These are phyloP conservation scores for Pelecanoides urinatrix DNA, from an alignment of 2,113 vertebrate genomes.

Conservation along the genomic window DNA sequence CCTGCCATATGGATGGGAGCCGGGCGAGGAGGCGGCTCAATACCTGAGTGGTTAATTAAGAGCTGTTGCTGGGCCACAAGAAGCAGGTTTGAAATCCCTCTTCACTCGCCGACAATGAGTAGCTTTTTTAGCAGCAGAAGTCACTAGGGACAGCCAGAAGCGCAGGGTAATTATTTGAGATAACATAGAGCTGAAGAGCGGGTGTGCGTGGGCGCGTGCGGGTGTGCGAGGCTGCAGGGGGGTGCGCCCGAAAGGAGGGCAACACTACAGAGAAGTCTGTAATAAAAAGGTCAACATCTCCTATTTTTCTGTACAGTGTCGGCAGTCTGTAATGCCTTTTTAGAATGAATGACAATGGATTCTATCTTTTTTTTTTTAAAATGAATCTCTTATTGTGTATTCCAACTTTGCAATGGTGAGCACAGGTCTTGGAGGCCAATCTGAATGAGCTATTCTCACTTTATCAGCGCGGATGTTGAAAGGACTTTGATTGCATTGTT, in stretches of 20 bases:
- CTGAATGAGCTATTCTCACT: constrained; percentile 87
- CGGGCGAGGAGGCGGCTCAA: constrained; percentile 87
- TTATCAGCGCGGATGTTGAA: constrained; percentile 79
- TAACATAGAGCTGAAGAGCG: constrained; percentile 88
- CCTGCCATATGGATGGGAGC: constrained; percentile 93
- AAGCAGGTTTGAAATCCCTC: constrained; percentile 92
- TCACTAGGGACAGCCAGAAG: constrained; percentile 91
- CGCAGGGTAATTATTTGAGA: constrained; percentile 97
- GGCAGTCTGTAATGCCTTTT: constrained; percentile 86
- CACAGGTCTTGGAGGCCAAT: constrained; percentile 74
- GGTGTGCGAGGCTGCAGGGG: constrained; percentile 37
- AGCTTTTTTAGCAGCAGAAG: constrained; percentile 85
- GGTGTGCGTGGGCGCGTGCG: constrained; percentile 48
- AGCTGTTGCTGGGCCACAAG: constrained; percentile 93
- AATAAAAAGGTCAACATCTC: constrained; percentile 94
- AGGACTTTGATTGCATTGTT: constrained; percentile 85
- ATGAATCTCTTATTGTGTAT: constrained; percentile 89
- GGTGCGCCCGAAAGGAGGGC: constrained; percentile 76
- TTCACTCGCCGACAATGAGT: constrained; percentile 84
- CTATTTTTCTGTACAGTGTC: constrained; percentile 85
- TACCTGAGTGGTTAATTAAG: constrained; percentile 99
- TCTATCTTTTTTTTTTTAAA: constrained; percentile 70
- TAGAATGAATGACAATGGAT: constrained; percentile 86
- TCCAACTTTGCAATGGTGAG: constrained; percentile 84
- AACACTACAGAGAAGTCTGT: constrained; percentile 73